A percentile compares a stretch with the other conserved stretches of the same genome.
These are phyloP conservation scores for Regulus satrapa DNA, from an alignment of 2,113 vertebrate genomes.

Conservation along the genomic window DNA sequence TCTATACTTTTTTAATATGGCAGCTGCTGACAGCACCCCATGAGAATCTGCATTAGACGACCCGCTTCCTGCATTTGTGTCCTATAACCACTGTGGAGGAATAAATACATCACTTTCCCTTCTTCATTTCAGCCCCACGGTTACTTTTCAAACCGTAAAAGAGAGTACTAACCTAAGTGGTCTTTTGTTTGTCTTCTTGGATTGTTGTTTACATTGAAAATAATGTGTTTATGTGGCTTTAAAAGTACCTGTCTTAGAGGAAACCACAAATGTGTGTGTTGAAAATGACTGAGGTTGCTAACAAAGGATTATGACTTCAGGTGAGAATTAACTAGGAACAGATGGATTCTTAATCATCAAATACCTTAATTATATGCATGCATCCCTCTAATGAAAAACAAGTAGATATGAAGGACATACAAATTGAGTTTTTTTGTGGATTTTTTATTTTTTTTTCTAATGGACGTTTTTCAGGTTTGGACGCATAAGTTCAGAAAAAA, in stretches of 20 bases:
- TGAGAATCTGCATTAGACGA: background rate
- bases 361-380: constrained; percentile 39
- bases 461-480: background rate
- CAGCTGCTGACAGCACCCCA: background rate
- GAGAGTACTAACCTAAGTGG: background rate
- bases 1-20: background rate
- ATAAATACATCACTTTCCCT: background rate
- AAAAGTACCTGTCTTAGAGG: constrained; percentile 9
- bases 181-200: background rate
- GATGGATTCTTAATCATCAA: constrained; percentile 62
- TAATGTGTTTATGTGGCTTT: background rate
- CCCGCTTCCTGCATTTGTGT: background rate
- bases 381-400: constrained; percentile 15
- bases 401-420: background rate
- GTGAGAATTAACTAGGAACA: constrained; percentile 56
- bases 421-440: background rate
- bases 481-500: background rate
- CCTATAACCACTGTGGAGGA: background rate
- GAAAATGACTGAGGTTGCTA: constrained; percentile 35
- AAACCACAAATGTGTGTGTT: background rate
- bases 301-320: constrained; percentile 47
- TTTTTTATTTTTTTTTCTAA: background rate
- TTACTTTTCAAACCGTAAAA: background rate
- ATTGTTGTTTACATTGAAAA: background rate
- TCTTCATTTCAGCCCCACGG: background rate